A percentile compares a stretch with the other conserved stretches of the same genome.
Evolutionary conservation across 1,140 invertebrate species (phyloP).

Genomic region (Magallana ariakensis): DNA sequence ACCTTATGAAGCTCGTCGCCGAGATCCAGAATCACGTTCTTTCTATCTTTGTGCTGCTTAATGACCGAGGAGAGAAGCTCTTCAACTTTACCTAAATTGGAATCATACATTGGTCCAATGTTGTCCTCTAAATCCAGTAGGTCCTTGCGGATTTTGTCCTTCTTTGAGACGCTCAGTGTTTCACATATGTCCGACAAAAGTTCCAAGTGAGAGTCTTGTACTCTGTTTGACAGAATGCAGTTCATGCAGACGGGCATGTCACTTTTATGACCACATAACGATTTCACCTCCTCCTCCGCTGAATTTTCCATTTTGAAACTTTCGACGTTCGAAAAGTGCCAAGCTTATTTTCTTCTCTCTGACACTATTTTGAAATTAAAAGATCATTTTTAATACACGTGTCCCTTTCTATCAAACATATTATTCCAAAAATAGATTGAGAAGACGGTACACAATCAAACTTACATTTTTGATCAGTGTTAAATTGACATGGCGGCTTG

Average conservation of each 20-base stretch:
- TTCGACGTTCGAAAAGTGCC: background rate
- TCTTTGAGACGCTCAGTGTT: background rate
- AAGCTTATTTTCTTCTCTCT: background rate
- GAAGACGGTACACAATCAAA: background rate
- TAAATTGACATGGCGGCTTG: background rate
- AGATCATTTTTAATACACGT: background rate
- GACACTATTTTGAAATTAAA: background rate
- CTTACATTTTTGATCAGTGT: background rate
- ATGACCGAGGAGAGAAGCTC: background rate
- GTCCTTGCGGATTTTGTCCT: background rate
- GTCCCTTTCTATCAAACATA: background rate
- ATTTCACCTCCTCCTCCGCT: background rate
- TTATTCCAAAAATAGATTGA: background rate
- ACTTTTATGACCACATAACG: background rate
- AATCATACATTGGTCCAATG: background rate
- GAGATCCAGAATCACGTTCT: background rate
- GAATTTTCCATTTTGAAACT: conserved; percentile 7
- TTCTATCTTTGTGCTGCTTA: background rate
- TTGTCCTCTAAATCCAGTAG: conserved; percentile 1
- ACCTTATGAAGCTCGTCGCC: background rate
- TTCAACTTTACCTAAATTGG: conserved; percentile 17
- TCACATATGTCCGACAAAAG: conserved; percentile 3
- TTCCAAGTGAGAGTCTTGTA: background rate
- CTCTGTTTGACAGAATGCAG: background rate
- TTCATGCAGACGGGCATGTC: background rate